Conservation (phyloP, 2,888 invertebrate species). For the Tenodera sinensis region DNA sequence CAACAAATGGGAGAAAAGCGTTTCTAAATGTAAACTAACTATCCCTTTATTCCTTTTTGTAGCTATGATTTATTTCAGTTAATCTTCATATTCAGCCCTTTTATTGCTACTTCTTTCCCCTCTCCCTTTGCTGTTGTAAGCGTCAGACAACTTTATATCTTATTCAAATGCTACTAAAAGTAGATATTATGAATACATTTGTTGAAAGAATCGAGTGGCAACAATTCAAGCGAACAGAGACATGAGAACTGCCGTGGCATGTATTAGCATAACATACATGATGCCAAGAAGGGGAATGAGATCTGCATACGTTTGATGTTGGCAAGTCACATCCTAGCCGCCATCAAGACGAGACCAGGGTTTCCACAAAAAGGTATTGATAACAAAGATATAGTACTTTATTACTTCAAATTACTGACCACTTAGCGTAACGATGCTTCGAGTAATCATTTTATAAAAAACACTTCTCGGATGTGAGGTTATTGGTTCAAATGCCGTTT, state of each 20-base stretch:
- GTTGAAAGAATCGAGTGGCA: conserved; percentile 3
- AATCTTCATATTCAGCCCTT: background rate
- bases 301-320: background rate
- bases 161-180: conserved; percentile 15
- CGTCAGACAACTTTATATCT: background rate
- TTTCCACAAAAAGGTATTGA: background rate
- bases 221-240: background rate
- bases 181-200: conserved; percentile 22
- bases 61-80: background rate
- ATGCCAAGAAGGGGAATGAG: background rate
- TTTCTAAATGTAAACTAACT: background rate
- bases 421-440: no score
- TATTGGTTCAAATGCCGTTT: no score
- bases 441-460: no score
- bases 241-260: background rate
- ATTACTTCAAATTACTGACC: no score
- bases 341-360: background rate
- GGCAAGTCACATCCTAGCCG: background rate
- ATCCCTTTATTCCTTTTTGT: background rate
- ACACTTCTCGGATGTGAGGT: no score
- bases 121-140: background rate
- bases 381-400: no score
- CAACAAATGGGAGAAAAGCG: background rate
- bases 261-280: background rate
- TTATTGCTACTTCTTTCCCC: background rate